A percentile compares a stretch with the other conserved stretches of the same genome.
Conservation (phyloP, 2,113 vertebrate genomes). For the Osmerus eperlanus region DNA sequence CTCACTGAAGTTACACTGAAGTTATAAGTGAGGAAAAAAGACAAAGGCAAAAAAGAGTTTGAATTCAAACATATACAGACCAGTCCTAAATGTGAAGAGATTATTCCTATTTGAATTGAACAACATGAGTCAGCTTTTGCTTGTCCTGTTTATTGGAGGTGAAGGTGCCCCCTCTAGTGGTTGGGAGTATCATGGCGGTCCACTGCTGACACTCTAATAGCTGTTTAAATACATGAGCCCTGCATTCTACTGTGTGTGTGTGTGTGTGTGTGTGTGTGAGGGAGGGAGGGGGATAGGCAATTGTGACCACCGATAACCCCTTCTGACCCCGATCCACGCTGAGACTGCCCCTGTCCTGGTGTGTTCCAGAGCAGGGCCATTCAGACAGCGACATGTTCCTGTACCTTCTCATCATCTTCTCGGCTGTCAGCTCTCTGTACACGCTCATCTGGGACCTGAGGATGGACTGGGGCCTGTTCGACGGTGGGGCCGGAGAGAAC, state of each 20-base stretch:
- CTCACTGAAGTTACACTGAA: too few relatives aligned
- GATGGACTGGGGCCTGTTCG: slow-evolving; percentile 99
- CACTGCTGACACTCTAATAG: neutral
- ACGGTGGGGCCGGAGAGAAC: slow-evolving; percentile 94
- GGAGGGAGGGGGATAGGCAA: too few relatives aligned
- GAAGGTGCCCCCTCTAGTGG: slow-evolving; percentile 63
- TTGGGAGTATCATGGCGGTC: neutral
- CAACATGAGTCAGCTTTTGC: too few relatives aligned
- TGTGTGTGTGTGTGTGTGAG: slow-evolving; percentile 7
- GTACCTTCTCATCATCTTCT: slow-evolving; percentile 93
- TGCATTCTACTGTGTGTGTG: neutral
- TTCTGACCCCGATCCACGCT: too few relatives aligned
- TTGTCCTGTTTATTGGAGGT: neutral
- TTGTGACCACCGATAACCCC: too few relatives aligned
- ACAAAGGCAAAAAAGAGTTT: too few relatives aligned
- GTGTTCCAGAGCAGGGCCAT: slow-evolving; percentile 79
- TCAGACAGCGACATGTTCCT: slow-evolving; percentile 87
- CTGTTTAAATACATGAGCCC: neutral
- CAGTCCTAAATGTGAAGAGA: too few relatives aligned
- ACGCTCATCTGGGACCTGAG: slow-evolving; percentile 98
- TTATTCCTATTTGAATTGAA: too few relatives aligned
- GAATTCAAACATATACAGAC: too few relatives aligned
- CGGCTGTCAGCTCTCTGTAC: slow-evolving; percentile 89
- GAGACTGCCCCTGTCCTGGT: neutral
- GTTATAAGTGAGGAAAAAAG: too few relatives aligned